A percentile compares a stretch with the other conserved stretches of the same genome.
These are phyloP conservation scores for Ischnus inquisitorius DNA, from an alignment of 2,888 invertebrate genomes.

Conservation along the genomic window DNA sequence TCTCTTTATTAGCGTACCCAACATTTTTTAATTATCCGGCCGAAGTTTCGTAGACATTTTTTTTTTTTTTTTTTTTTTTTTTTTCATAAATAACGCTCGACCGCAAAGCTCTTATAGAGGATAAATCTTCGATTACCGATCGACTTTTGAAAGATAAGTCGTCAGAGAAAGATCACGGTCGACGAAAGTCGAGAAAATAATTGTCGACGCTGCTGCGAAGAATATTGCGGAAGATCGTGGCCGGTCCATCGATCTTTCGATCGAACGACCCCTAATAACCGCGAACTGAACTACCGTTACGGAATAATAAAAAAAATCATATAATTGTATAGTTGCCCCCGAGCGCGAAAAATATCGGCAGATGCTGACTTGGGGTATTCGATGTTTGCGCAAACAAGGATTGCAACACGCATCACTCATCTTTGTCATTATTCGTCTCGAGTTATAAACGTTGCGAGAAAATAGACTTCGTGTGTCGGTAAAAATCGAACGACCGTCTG, in stretches of 20 bases:
- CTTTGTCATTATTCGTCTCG: background rate
- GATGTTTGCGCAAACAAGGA: slow-evolving; percentile 45
- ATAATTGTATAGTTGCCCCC: background rate
- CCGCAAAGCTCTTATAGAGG: no score
- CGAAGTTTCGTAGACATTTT: no score
- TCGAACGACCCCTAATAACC: slow-evolving; percentile 14
- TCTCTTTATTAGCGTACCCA: no score
- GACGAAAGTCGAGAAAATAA: background rate
- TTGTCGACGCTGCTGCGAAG: background rate
- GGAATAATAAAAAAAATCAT: background rate
- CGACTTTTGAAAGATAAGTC: background rate
- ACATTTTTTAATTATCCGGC: no score
- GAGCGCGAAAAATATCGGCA: slow-evolving; percentile 10
- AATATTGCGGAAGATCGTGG: slow-evolving; percentile 26
- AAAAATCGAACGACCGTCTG: slow-evolving; percentile 30
- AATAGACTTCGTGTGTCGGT: slow-evolving; percentile 32
- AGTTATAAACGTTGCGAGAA: slow-evolving; percentile 23
- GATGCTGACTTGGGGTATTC: slow-evolving; percentile 32
- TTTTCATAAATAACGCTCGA: no score
- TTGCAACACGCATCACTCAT: slow-evolving; percentile 31
- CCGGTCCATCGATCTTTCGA: slow-evolving; percentile 36
- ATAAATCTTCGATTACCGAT: no score
- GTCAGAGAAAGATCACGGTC: background rate
- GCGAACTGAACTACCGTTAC: background rate
- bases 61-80: no score